Base-by-base conservation (phyloP, 2,888 invertebrate genomes). In the Auanema sp. region DNA sequence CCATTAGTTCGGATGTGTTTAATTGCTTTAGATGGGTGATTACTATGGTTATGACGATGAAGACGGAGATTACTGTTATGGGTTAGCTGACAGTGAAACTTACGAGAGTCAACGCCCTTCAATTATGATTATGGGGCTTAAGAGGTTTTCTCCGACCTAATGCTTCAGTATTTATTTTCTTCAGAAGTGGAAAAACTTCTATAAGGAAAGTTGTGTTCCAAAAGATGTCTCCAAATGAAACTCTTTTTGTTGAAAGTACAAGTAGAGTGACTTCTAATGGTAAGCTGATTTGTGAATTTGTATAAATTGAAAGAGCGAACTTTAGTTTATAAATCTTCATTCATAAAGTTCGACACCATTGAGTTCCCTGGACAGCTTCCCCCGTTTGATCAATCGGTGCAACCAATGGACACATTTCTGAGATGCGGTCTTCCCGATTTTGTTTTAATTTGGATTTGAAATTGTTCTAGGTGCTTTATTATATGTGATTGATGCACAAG, bases 181-280 rank as follows among this genome's bases (percentile, higher is more conserved):
- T 59, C 64, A 79, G 97, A 85, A 96, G 96, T 82, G 98, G 98
- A 54, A 98, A 98, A 86, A 96, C 97, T 58, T 98, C 97, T 0
- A 98, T 98, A 83, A 94, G 96, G 84, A 97, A 98, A 88, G 98
- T 99, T 4, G 98, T 99, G n/a, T 99, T 99, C 85, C 97, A 98
- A 85, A 99, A 99, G 87, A 98, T 99, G 93, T 95, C 97, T 1
- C 98, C 98, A 1, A 98, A 97, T 87, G 98, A 99, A 87, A 99
- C 98, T 0, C 87, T 98, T 60, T 98, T 98, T 84, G 87, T 98
- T 71, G 98, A 98, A 85, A 95, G 95, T 72, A 99, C 97, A 56
- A 95, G 93, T 85, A 94, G 97, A 88, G 93, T 98, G 77, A 92
- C 94, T 2, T 96, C 95, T 86, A 96, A 98, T 87, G 86, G 87